Percentiles rank a stretch among this genome's conserved stretches.
phyloP scores from a whole-genome alignment of 2,797 vertebrate genomes.

The Megalops cyprinoides region DNA sequence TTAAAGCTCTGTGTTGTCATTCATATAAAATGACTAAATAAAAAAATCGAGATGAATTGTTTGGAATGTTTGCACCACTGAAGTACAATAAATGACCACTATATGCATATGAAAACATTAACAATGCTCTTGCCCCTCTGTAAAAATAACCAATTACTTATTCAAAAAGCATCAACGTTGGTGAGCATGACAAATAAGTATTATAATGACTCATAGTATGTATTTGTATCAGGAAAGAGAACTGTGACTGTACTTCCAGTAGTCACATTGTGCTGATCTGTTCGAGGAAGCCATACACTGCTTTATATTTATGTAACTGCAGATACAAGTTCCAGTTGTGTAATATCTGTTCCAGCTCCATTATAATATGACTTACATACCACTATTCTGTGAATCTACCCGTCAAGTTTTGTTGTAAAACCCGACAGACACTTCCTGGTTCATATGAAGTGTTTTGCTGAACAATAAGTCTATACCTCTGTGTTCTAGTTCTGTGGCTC shows the following conservation, averaged over 20 bases:
- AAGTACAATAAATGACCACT: too few relatives aligned
- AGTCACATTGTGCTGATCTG: neutral
- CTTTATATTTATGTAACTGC: conserved; percentile 1
- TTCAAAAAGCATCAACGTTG: too few relatives aligned
- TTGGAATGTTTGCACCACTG: too few relatives aligned
- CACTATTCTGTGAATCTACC: neutral
- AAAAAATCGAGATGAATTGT: too few relatives aligned
- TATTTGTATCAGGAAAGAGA: neutral
- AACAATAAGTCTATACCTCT: neutral
- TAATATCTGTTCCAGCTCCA: conserved; percentile 9
- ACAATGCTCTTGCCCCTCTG: too few relatives aligned
- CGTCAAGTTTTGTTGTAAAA: neutral
- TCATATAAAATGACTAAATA: neutral
- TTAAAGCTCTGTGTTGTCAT: neutral
- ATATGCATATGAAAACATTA: too few relatives aligned
- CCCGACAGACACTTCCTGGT: neutral
- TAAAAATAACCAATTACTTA: too few relatives aligned
- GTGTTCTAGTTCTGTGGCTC: neutral
- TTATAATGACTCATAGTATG: neutral
- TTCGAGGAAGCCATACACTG: neutral
- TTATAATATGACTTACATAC: neutral
- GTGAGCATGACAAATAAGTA: neutral
- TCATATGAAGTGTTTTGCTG: neutral
- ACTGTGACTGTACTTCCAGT: neutral
- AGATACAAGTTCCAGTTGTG: neutral